A percentile compares a stretch with the other conserved stretches of the same genome.
Conservation (phyloP, 2,797 vertebrate genomes). For the Tokudaia muenninki region DNA sequence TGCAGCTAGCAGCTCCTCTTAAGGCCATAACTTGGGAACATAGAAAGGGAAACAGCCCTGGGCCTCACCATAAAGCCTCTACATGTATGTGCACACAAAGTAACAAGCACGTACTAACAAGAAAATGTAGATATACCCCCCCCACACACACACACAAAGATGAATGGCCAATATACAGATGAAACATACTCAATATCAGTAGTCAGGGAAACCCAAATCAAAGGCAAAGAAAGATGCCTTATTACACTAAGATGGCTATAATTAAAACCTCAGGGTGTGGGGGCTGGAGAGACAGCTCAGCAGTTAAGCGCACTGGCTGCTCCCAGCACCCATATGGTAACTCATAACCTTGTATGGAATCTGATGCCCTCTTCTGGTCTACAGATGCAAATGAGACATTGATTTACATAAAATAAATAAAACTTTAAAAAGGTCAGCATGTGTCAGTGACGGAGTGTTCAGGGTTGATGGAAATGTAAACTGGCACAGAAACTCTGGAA, state of each 20-base stretch:
- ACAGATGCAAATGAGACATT: too few relatives aligned
- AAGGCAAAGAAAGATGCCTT: background rate
- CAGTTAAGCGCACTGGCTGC: too few relatives aligned
- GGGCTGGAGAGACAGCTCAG: too few relatives aligned
- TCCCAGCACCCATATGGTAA: too few relatives aligned
- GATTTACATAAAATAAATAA: too few relatives aligned
- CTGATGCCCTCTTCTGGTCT: too few relatives aligned
- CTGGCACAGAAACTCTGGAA: background rate
- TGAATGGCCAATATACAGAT: background rate
- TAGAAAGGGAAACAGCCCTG: background rate
- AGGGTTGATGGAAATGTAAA: background rate
- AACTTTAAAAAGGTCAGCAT: background rate
- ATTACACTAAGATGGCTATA: background rate
- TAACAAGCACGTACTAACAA: background rate
- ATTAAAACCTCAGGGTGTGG: background rate
- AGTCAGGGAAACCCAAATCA: background rate
- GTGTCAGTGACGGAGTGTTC: background rate
- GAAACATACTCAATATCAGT: background rate
- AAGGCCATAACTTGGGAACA: background rate
- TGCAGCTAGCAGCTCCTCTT: background rate
- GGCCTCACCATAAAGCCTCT: background rate
- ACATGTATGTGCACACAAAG: background rate
- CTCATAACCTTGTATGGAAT: too few relatives aligned
- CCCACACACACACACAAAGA: background rate
- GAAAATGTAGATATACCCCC: background rate